A percentile compares a stretch with the other conserved stretches of the same genome.
Conservation (phyloP, 2,113 vertebrate species). For the Sapajus apella region DNA sequence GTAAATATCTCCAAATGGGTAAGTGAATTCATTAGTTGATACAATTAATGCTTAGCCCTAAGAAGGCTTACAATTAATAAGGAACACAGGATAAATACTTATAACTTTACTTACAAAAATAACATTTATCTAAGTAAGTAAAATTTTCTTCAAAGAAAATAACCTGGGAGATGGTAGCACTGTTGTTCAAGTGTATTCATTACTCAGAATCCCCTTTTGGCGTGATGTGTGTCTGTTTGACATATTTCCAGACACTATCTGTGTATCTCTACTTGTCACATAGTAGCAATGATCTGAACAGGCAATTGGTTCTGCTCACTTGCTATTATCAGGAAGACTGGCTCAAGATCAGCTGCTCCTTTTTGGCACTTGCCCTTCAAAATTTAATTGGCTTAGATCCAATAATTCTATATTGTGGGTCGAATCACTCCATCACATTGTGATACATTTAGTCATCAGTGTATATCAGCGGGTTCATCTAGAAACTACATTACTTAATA, state of each 20-base stretch:
- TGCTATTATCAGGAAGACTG: constrained; percentile 15
- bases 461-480: background rate
- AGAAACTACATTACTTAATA: background rate
- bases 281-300: background rate
- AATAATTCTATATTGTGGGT: background rate
- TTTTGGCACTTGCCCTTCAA: constrained; percentile 28
- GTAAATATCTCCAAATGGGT: background rate
- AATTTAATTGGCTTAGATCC: constrained; percentile 38
- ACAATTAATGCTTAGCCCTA: background rate
- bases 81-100: background rate
- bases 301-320: background rate
- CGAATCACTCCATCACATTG: background rate
- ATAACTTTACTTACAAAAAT: constrained; percentile 6
- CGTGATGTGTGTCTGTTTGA: background rate
- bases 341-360: background rate
- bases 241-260: background rate
- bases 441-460: background rate
- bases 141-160: background rate
- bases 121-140: background rate
- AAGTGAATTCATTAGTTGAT: constrained; percentile 22
- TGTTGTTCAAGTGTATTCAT: background rate
- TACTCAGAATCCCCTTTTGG: constrained; percentile 17
- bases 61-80: constrained; percentile 34
- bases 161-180: background rate
- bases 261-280: background rate